Evolutionary conservation across 2,888 invertebrate species (phyloP), one percentile per base, ranked within the genome.

Genomic region (Drosophila mayaguana): DNA sequence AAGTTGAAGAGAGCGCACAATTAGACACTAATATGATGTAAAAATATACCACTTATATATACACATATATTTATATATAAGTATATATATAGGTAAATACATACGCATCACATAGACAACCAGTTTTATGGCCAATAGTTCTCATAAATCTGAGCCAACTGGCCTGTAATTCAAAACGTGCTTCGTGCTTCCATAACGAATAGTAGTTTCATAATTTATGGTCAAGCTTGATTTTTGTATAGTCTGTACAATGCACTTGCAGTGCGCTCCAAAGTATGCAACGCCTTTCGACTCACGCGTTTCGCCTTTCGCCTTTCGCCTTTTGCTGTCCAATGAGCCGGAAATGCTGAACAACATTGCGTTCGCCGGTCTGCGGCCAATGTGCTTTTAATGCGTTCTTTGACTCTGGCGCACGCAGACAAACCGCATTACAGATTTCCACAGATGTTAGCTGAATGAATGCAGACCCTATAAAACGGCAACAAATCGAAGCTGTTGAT

Each of bases 311-410:
- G 32, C 0, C 32, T 9, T 32, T 7, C 72, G 79, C 63, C 64
- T 71, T 84, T 69, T 43, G 61, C 65, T 68, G 55, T 55, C 69
- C 88, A 89, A 89, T 86, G 86, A 81, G 72, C 75, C 79, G 88
- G 86, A 88, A 88, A 80, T 74, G 80, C 78, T 57, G 63, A 68
- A 62, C 56, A 64, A 61, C 60, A 64, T 74, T 75, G 36, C 53
- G 63, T 56, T 42, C 78, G 42, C 54, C 40, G 42, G 50, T 32
- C 65, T 38, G 75, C 40, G 73, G 80, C 60, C 87, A 90, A 88
- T 91, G 89, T 68, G 84, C 83, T 80, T 72, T 85, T 80, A 88
- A 91, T 91, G 88, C 81, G 91, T 87, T 89, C 82, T 81, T 90
- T 91, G 90, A 90, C 90, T 88, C 75, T 73, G n/a, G 6, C 53